Percentiles rank a stretch among this genome's conserved stretches.
phyloP scores from a whole-genome alignment of 2,888 invertebrate species.

The Drosophila mettleri region DNA sequence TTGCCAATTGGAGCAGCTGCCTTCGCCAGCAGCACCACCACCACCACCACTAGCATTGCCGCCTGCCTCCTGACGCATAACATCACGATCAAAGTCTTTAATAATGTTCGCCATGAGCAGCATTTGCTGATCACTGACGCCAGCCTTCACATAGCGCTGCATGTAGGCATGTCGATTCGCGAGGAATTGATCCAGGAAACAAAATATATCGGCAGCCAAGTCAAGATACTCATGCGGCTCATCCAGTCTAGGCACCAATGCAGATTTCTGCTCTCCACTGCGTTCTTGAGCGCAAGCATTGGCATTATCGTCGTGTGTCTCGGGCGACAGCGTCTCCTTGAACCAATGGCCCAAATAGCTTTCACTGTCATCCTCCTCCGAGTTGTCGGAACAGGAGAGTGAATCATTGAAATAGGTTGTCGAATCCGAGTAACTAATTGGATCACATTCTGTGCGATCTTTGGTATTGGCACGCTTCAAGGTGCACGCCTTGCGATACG shows the following conservation, averaged over 20 bases:
- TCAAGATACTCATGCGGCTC: slow-evolving; percentile 95
- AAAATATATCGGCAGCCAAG: slow-evolving; percentile 94
- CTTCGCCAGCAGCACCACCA: slow-evolving; percentile 19
- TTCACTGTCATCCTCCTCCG: slow-evolving; percentile 90
- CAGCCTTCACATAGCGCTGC: slow-evolving; percentile 88
- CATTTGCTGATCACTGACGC: slow-evolving; percentile 94
- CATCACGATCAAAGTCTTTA: slow-evolving; percentile 95
- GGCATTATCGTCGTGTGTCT: slow-evolving; percentile 83
- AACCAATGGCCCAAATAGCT: slow-evolving; percentile 93
- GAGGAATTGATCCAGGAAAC: slow-evolving; percentile 92
- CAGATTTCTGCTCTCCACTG: slow-evolving; percentile 86
- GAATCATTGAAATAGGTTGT: slow-evolving; percentile 98
- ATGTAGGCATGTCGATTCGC: slow-evolving; percentile 86
- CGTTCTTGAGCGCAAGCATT: slow-evolving; percentile 87
- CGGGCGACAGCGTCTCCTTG: slow-evolving; percentile 95
- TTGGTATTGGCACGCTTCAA: slow-evolving; percentile 92
- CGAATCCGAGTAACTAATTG: slow-evolving; percentile 94
- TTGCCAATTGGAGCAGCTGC: slow-evolving; percentile 83
- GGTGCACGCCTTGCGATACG: slow-evolving; percentile 95
- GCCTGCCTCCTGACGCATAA: slow-evolving; percentile 91
- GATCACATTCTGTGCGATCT: slow-evolving; percentile 91
- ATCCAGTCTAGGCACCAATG: slow-evolving; percentile 90
- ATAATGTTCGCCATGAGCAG: slow-evolving; percentile 94
- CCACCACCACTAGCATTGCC: slow-evolving; percentile 83
- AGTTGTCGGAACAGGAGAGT: slow-evolving; percentile 95